A percentile compares a stretch with the other conserved stretches of the same genome.
These are phyloP conservation scores for Maccullochella peelii DNA, from an alignment of 2,113 vertebrate species.

Conservation along the genomic window DNA sequence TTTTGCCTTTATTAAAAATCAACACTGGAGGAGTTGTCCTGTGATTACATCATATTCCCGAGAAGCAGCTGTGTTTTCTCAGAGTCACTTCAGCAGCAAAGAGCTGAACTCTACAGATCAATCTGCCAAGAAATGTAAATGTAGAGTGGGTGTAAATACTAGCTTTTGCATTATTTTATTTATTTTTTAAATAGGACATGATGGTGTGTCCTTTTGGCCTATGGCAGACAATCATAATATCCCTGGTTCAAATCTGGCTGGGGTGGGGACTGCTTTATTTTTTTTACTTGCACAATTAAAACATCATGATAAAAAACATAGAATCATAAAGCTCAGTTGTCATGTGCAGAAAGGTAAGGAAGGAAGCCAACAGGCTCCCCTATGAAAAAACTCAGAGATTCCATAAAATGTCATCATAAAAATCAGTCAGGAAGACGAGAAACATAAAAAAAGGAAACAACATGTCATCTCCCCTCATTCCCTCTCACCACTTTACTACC, in stretches of 20 bases:
- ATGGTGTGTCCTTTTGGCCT: not conserved
- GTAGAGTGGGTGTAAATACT: conserved; percentile 35
- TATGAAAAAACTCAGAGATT: not conserved
- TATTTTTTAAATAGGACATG: conserved; percentile 15
- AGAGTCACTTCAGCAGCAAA: conserved; percentile 88
- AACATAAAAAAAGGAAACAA: not conserved
- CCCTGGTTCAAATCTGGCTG: not conserved
- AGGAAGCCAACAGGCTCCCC: not conserved
- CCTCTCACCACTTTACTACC: not conserved
- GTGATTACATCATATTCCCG: conserved; percentile 89
- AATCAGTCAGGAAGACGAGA: not conserved
- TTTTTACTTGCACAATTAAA: not conserved
- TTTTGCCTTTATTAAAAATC: conserved; percentile 81
- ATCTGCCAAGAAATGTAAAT: conserved; percentile 81
- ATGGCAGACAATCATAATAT: conserved; percentile 10
- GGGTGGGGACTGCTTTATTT: not conserved
- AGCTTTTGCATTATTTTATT: conserved; percentile 23
- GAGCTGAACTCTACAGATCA: conserved; percentile 81
- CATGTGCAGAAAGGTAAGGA: not conserved
- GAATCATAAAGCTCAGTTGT: not conserved
- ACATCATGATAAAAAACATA: not conserved
- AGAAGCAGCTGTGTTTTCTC: conserved; percentile 93
- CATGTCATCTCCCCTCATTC: not conserved
- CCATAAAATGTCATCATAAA: not conserved
- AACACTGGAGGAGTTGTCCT: conserved; percentile 83